Evolutionary conservation across 1,140 invertebrate species (phyloP), one percentile per base, ranked within the genome.

Genomic region (Penaeus japonicus): DNA sequence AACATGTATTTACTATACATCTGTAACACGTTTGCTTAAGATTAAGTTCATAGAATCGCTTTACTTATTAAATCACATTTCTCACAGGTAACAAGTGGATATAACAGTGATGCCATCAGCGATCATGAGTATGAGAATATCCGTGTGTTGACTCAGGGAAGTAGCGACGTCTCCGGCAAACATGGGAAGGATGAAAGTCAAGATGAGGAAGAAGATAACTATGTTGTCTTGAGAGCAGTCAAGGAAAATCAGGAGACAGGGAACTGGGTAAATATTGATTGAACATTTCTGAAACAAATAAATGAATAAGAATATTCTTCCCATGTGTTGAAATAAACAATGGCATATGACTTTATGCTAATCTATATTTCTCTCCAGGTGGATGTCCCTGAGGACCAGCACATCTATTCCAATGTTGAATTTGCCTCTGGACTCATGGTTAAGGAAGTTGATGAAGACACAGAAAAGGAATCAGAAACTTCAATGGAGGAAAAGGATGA

Each of bases 91-190:
- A 90, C 89, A 15, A 90, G 89, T 65, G 89, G 89, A 7, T 90
- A 90, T 73, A 90, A 90, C 84, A 90, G 89, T 82, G 89, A 90
- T 57, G 83, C 89, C 54, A 86, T 90, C 35, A 90, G 89, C 78
- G 89, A 90, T 53, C 89, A 90, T 53, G 89, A 90, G 55, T 90
- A 90, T 65, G 89, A 90, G 47, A 90, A 90, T 80, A 73, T 90
- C 54, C 89, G 83, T 24, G 70, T 90, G 24, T 27, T 73, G 73
- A 90, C 70, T 79, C 77, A 32, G 73, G 57, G 32, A 82, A 65
- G 39, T 20, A n/a, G n/a, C 22, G 62, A 62, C 27, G n/a, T 20
- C 22, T 62, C 80, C 5, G 53, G 82, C 24, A 82, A 77, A 27
- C 54, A 84, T 65, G 32, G 55, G 24, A 77, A 81, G 55, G 27